Evolutionary conservation across 2,113 vertebrate species (phyloP), one percentile per base, ranked within the genome.

Genomic region (Corapipo altera): DNA sequence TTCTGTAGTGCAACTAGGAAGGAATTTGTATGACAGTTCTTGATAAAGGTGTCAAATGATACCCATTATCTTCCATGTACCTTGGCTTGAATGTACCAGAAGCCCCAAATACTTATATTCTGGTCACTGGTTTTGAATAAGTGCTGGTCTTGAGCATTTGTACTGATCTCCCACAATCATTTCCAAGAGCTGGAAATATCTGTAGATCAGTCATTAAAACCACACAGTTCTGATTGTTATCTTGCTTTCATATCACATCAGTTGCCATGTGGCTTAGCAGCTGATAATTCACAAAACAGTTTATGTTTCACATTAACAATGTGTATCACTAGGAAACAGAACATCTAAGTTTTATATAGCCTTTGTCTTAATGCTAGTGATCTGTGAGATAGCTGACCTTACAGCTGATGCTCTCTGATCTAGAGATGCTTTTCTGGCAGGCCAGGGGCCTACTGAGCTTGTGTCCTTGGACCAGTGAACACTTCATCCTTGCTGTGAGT

Each of bases 251-350:
- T 78, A 49, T 65, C 85, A 32, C 64, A 57, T 70, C 55, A 43
- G 69, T 91, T 91, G 73, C 65, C 70, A 12, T 46, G 41, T 75
- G 95, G 70, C 59, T 91, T 87, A 85, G 76, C 75, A 78, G 72
- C 46, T 89, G 90, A 94, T 96, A 91, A 92, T 76, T 85, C 86
- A 54, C 74, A 54, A 71, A 93, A 70, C 6, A 2, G 86, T 78
- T 92, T 64, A 32, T 52, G 58, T 93, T 94, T 84, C 44, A n/a
- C 69, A 22, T 69, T 57, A 84, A n/a, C 58, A 9, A 65, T 30
- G 35, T 44, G 1, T 83, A 91, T 94, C 90, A 30, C n/a, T 41
- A 65, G 73, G 92, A 93, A 95, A 75, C 94, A 94, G 84, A 85
- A n/a, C 22, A 32, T 77, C 30, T 16, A 10, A 46, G 28, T 85